These are phyloP conservation scores for Ameiurus melas DNA, from an alignment of 2,113 vertebrate species.

Conservation along the genomic window DNA sequence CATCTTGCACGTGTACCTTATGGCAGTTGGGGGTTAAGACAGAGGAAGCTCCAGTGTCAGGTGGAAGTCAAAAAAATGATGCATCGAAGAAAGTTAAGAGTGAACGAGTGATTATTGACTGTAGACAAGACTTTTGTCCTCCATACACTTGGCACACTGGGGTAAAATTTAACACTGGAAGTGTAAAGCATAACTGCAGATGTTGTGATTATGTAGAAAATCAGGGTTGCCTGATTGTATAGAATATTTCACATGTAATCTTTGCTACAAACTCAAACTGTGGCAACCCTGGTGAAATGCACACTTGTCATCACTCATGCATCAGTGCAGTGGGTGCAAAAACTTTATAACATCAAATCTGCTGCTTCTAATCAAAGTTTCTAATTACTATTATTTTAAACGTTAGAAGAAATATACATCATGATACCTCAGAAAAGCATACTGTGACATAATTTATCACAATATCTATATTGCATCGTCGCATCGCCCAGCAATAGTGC, in stretches of 20 bases:
- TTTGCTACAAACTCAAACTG: background rate
- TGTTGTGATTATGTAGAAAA: background rate
- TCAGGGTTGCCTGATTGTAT: background rate
- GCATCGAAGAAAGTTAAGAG: background rate
- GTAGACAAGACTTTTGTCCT: background rate
- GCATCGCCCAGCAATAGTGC: background rate
- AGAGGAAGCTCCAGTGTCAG: background rate
- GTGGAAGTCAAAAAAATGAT: background rate
- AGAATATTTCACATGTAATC: background rate
- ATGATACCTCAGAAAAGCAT: background rate
- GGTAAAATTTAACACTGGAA: background rate
- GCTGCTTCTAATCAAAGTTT: too few relatives aligned
- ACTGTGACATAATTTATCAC: background rate
- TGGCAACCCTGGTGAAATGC: background rate
- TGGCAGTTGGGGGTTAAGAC: too few relatives aligned
- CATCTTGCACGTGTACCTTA: background rate
- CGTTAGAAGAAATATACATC: too few relatives aligned
- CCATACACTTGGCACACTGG: background rate
- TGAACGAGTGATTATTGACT: background rate
- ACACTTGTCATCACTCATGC: too few relatives aligned
- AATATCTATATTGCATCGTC: background rate
- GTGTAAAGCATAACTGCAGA: background rate
- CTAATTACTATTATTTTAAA: too few relatives aligned
- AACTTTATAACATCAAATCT: too few relatives aligned
- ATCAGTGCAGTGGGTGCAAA: too few relatives aligned